These are phyloP conservation scores for Clivina fossor DNA, from an alignment of 2,888 invertebrate species.

Conservation along the genomic window DNA sequence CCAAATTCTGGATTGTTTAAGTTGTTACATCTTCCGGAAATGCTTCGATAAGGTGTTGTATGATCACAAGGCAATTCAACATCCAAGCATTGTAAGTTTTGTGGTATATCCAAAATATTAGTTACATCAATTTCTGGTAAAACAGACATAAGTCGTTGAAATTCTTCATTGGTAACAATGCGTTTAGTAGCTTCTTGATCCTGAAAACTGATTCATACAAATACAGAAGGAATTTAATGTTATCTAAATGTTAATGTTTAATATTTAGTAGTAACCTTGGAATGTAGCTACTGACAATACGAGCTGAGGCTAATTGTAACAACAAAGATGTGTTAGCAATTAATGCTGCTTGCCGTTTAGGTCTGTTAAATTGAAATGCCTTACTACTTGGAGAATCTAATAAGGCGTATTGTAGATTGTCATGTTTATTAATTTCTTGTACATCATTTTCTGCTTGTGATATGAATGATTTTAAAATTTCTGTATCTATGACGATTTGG, in stretches of 20 bases:
- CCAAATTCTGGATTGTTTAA: constrained; percentile 67
- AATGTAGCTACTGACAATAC: constrained; percentile 52
- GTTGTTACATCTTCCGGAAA: constrained; percentile 80
- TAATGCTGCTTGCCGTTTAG: constrained; percentile 53
- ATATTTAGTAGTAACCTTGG: constrained; percentile 41
- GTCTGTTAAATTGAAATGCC: constrained; percentile 54
- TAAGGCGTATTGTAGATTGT: constrained; percentile 47
- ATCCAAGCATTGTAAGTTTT: constrained; percentile 52
- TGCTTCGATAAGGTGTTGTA: constrained; percentile 61
- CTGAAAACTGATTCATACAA: constrained; percentile 27
- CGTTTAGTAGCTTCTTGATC: constrained; percentile 29
- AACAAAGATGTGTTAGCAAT: constrained; percentile 55
- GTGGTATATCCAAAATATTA: constrained; percentile 51
- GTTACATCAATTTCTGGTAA: constrained; percentile 53
- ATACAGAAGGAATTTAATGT: constrained; percentile 4
- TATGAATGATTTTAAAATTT: constrained; percentile 50
- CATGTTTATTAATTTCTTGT: constrained; percentile 47
- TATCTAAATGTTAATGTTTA: background rate
- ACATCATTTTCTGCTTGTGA: constrained; percentile 52
- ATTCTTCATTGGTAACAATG: constrained; percentile 39
- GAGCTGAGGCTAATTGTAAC: constrained; percentile 54
- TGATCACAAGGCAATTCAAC: constrained; percentile 52
- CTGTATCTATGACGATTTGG: constrained; percentile 47
- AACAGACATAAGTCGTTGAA: constrained; percentile 51
- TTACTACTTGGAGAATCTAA: constrained; percentile 52